These are phyloP conservation scores for Henricia sp. DNA, from an alignment of 53 echinoderm and acorn worm genomes.

Conservation along the genomic window DNA sequence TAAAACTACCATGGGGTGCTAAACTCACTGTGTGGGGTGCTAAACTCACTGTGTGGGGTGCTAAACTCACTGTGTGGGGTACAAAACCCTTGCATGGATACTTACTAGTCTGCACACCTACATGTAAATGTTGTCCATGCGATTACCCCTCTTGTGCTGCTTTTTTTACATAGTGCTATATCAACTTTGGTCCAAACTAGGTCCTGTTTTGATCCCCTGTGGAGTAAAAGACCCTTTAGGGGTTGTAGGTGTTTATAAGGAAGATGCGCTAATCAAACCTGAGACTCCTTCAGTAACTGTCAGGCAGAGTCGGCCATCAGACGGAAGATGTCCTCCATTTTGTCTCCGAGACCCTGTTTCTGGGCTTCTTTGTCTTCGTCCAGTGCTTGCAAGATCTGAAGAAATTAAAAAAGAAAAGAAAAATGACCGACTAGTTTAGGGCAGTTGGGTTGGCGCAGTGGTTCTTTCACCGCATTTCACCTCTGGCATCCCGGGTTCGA, in stretches of 20 bases:
- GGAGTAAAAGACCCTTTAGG: neutral
- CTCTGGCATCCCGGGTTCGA: no score
- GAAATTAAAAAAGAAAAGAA: neutral
- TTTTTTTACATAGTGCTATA: no score
- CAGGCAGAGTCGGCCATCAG: slow-evolving; percentile 67
- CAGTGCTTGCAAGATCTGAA: slow-evolving; percentile 81
- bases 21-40: no score
- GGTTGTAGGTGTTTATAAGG: neutral
- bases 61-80: no score
- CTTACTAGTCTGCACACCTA: no score
- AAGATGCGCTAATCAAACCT: slow-evolving; percentile 42
- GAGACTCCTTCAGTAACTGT: slow-evolving; percentile 62
- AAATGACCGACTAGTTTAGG: neutral
- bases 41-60: no score
- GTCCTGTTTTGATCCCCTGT: neutral
- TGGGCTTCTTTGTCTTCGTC: slow-evolving; percentile 82
- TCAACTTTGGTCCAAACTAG: no score
- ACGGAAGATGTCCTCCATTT: slow-evolving; percentile 68
- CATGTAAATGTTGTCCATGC: no score
- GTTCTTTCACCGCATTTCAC: neutral
- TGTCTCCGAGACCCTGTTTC: slow-evolving; percentile 72
- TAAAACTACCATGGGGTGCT: no score
- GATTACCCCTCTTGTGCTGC: no score
- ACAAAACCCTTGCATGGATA: no score
- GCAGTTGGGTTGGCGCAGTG: neutral